Base-by-base conservation (phyloP, 2,888 invertebrate genomes). In the Brachycybe producta region DNA sequence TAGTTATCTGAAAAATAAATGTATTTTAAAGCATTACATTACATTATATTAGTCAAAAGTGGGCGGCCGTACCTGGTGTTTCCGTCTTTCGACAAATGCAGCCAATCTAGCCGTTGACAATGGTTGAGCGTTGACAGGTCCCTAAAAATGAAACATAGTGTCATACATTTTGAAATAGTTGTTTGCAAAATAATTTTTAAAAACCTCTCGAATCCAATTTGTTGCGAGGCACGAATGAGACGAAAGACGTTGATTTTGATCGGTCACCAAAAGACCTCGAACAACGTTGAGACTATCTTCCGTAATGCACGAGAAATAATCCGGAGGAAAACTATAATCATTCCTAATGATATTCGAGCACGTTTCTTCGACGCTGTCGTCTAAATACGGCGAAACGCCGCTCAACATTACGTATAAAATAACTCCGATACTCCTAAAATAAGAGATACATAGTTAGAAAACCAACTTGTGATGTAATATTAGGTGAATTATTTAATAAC, bases 341-440 rank as follows among this genome's bases (percentile, higher is more conserved):
- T 81, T 80, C 63, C 82, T 81, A 19, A 84, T 73, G 55, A 85
- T 84, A 64, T 85, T 84, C 3, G 83, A 79, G 34, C 82, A 84
- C 21, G 85, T 85, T 68, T 85, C 84, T 62, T 85, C 85, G 55
- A 82, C 74, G 13, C 81, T 82, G 63, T 85, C 84, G 63, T 85
- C 84, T 54, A 84, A 68, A 68, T 85, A 86, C 2, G 85, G 85
- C 4, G 84, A 84, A n/a, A 84, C 70, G 19, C 75, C 75, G 65
- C 80, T 84, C 28, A 85, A 70, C 58, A 84, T 75, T 1, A 84
- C 81, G 62, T 85, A 85, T 55, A 84, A 66, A 57, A 85, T 76
- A 41, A 85, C 84, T 24, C 84, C 84, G 5, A 80, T 75, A 24
- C 82, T 81, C 85, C 67, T 67, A 58, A 8, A 55, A 35, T 5